These are phyloP conservation scores for Labrus mixtus DNA, from an alignment of 2,113 vertebrate species.

Conservation along the genomic window DNA sequence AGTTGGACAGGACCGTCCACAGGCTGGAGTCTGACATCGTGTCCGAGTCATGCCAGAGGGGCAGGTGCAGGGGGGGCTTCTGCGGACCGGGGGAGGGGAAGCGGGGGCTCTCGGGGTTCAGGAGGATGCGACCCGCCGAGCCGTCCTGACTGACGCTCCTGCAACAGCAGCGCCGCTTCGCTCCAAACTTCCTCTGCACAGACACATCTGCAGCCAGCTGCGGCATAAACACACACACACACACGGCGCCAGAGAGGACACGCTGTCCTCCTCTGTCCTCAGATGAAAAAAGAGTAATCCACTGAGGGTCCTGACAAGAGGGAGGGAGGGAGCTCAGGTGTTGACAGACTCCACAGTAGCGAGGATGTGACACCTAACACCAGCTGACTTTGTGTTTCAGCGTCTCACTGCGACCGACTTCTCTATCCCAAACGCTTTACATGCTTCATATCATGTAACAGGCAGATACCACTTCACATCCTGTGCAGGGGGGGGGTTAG, in stretches of 20 bases:
- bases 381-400: conserved; percentile 64
- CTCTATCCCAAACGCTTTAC: conserved; percentile 73
- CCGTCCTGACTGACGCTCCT: conserved; percentile 52
- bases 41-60: conserved; percentile 77
- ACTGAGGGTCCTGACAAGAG: conserved; percentile 60
- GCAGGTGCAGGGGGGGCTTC: conserved; percentile 49
- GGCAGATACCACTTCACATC: conserved; percentile 86
- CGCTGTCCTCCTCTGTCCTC: conserved; percentile 70
- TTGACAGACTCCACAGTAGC: conserved; percentile 58
- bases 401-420: conserved; percentile 46
- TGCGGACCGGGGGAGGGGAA: conserved; percentile 56
- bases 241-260: conserved; percentile 67
- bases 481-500: conserved; percentile 62
- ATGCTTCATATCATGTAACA: conserved; percentile 90
- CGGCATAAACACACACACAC: conserved; percentile 67
- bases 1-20: conserved; percentile 92
- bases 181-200: conserved; percentile 64
- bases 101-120: conserved; percentile 38
- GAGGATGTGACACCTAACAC: conserved; percentile 57
- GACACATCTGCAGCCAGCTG: conserved; percentile 80
- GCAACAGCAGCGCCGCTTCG: conserved; percentile 42
- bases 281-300: conserved; percentile 64
- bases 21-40: conserved; percentile 90
- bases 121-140: conserved; percentile 31
- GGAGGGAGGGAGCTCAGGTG: conserved; percentile 59